Conservation (phyloP, 30 jellyfish, hydroid and myxozoan species). For the Rhopilema esculentum region DNA sequence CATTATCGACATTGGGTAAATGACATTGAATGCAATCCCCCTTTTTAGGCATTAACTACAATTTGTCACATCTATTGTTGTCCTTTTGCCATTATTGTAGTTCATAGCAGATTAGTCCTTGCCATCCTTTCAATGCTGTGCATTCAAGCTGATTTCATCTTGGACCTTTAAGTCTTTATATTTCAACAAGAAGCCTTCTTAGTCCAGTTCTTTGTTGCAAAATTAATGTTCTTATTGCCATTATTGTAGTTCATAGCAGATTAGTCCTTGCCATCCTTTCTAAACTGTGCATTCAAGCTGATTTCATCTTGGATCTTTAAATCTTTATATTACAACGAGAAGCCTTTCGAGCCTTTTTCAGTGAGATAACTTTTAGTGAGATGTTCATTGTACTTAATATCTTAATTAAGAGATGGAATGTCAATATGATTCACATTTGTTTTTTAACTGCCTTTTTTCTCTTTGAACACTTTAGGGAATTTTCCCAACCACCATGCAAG, state of each 20-base stretch:
- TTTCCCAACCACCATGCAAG: conserved; percentile 29
- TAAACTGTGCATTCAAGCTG: not conserved
- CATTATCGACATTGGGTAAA: not conserved
- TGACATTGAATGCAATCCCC: not conserved
- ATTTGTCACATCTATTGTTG: not conserved
- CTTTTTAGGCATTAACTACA: not conserved
- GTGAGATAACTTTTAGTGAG: not conserved
- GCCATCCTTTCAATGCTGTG: not conserved
- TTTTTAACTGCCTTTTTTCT: not conserved
- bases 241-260: not conserved
- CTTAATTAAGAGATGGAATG: not conserved
- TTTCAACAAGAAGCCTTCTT: not conserved
- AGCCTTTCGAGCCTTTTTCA: not conserved
- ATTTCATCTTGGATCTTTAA: not conserved
- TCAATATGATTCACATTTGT: not conserved
- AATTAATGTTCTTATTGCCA: not conserved
- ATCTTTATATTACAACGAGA: not conserved
- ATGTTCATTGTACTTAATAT: not conserved
- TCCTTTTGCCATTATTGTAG: not conserved
- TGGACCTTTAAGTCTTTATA: not conserved
- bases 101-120: not conserved
- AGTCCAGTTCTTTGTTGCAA: not conserved
- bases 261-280: not conserved
- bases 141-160: not conserved
- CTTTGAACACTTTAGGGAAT: not conserved